Evolutionary conservation across 2,797 vertebrate genomes (phyloP).

Genomic region (Carcharodon carcharias): DNA sequence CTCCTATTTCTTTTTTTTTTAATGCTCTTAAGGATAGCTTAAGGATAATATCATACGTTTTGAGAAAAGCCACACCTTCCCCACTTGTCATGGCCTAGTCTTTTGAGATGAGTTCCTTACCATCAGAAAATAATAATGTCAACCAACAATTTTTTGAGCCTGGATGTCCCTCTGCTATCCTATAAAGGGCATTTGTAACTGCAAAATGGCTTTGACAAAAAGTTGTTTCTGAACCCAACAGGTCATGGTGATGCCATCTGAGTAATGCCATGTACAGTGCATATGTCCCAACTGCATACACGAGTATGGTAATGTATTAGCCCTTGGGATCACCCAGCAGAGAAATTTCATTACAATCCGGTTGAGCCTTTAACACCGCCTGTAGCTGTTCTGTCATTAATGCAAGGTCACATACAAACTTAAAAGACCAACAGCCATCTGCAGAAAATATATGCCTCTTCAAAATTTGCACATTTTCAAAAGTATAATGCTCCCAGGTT

Average conservation of each 20-base stretch:
- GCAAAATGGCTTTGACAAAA: background rate
- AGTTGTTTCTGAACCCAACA: background rate
- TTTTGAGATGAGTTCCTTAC: background rate
- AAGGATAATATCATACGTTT: too few species aligned
- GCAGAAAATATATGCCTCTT: background rate
- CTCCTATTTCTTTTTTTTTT: too few species aligned
- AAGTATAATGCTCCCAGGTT: background rate
- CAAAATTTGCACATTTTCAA: background rate
- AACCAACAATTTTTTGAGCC: background rate
- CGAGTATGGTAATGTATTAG: background rate
- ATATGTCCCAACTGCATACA: background rate
- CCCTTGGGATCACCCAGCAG: background rate
- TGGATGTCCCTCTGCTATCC: background rate
- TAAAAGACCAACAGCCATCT: background rate
- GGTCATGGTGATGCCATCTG: background rate
- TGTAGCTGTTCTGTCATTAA: too few species aligned
- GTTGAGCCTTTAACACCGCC: background rate
- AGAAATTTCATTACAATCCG: background rate
- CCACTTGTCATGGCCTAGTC: too few species aligned
- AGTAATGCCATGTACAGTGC: background rate
- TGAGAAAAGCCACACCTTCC: too few species aligned
- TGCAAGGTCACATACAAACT: background rate
- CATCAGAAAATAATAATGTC: background rate
- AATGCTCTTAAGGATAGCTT: background rate
- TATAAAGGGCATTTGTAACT: background rate